Evolutionary conservation across 2,797 vertebrate species (phyloP), one percentile per base, ranked within the genome.

Genomic region (Urocyon cinereoargenteus): DNA sequence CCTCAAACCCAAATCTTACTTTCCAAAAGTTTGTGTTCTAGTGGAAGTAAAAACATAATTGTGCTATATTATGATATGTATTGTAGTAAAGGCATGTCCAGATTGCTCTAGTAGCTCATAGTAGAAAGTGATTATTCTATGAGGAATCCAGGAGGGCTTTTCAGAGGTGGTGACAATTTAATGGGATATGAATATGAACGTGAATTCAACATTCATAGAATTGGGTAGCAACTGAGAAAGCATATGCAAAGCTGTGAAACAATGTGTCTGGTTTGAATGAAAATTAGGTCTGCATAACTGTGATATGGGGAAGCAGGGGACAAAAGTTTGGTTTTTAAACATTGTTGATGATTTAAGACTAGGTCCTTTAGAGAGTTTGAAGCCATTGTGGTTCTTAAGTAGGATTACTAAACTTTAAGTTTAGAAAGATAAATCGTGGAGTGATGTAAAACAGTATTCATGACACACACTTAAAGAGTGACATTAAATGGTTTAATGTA

Each of bases 381-480:
- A 95, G 18, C 19, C n/a, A 66, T 28, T 88, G 14, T 68, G 6
- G 8, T 66, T 86, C 72, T 4, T 64, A 92, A 64, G 3, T 64
- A 81, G 40, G 19, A 83, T 68, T 90, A 70, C 49, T 79, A 92
- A 55, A 86, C 45, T 92, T 95, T n/a, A n/a, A 72, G 94, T 83
- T 81, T 36, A 90, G 51, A 57, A 90, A 81, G 24, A 78, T 78
- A 34, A 86, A 75, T 18, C 45, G 6, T 62, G 26, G 40, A 75
- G 22, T 15, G 83, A 90, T n/a, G 15, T 73, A 73, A 95, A 73
- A 68, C 22, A 57, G 28, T 92, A 40, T 34, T 78, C n/a, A 85
- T 78, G 89, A 6, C 5, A 51, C 53, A 40, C 78, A 59, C 16
- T 66, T 91, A 92, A 49, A 21, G 4, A 78, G 26, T 66, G 28